Conservation (phyloP, 2,113 vertebrate species). For the Prochilodus magdalenae region DNA sequence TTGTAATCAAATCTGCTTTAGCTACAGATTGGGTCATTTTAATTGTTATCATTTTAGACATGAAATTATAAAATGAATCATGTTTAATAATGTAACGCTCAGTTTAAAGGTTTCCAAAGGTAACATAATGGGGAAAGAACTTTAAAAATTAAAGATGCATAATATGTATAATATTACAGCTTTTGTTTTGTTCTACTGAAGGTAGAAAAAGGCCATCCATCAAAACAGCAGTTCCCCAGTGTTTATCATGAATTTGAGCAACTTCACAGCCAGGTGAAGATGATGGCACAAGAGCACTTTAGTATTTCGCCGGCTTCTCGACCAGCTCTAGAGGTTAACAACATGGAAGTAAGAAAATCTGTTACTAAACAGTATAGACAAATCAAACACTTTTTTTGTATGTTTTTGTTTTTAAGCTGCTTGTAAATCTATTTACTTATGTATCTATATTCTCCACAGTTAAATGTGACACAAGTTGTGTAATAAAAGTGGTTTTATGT, state of each 20-base stretch:
- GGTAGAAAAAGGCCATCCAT: constrained; percentile 81
- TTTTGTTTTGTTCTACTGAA: constrained; percentile 55
- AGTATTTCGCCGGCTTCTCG: constrained; percentile 67
- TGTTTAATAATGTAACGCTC: neutral
- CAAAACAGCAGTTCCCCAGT: constrained; percentile 84
- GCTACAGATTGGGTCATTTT: too few relatives aligned
- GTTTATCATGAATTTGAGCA: constrained; percentile 93
- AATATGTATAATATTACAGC: neutral
- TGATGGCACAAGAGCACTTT: constrained; percentile 88
- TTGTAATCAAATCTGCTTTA: too few relatives aligned
- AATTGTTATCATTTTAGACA: too few relatives aligned
- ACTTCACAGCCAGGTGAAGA: constrained; percentile 85
- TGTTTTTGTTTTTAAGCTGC: too few relatives aligned
- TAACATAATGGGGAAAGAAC: neutral
- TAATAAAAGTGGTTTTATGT: too few relatives aligned
- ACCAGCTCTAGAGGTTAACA: constrained; percentile 82
- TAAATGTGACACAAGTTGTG: too few relatives aligned
- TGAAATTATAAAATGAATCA: too few relatives aligned
- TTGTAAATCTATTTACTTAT: too few relatives aligned
- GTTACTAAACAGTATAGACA: neutral
- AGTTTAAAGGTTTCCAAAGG: neutral
- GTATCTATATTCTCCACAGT: too few relatives aligned
- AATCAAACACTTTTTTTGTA: too few relatives aligned
- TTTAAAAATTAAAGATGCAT: neutral
- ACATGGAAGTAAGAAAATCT: constrained; percentile 80